Base-by-base conservation (phyloP, 2,888 invertebrate species). In the Prosapia bicincta region DNA sequence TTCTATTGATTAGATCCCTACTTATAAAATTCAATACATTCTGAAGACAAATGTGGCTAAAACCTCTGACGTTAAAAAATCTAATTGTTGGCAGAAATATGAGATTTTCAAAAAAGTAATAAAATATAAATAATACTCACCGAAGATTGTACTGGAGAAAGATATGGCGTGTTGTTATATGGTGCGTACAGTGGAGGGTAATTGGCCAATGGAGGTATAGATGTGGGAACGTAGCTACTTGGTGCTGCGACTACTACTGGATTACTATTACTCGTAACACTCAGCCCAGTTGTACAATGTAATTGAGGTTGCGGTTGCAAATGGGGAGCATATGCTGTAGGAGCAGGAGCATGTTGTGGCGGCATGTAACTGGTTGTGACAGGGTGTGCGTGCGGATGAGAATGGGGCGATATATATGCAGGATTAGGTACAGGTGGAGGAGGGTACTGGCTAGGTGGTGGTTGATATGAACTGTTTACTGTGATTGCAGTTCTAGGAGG, bases 121-220 rank as follows among this genome's bases (percentile, higher is more conserved):
- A n/a, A n/a, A n/a, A n/a, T 30, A 30, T 6, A 30, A 30, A 30
- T 5, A 30, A n/a, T 26, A 74, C 76, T 67, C 24, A 79, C 78
- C 74, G 79, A 91, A 90, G 67, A 90, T 89, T 72, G 85, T 83
- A 78, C 84, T 9, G 86, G 85, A 32, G 89, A 88, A 81, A 92
- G 87, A 83, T 93, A 93, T 66, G 93, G 92, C 82, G 91, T 92
- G 74, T 85, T 92, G 90, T 85, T 91, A 90, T 79, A 91, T 84
- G 94, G 94, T 15, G 94, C 91, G 83, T 95, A 95, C 78, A 95
- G 87, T 54, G 92, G 90, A 79, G 91, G 90, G 77, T 81, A 81
- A 74, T 78, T 78, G 5, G 78, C 78, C 38, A 76, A 71, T n/a
- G 80, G 77, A 32, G 71, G 20, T 26, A 54, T 72, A 26, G 68